These are phyloP conservation scores for Ctenomys sociabilis DNA, from an alignment of 2,113 vertebrate species.

Conservation along the genomic window DNA sequence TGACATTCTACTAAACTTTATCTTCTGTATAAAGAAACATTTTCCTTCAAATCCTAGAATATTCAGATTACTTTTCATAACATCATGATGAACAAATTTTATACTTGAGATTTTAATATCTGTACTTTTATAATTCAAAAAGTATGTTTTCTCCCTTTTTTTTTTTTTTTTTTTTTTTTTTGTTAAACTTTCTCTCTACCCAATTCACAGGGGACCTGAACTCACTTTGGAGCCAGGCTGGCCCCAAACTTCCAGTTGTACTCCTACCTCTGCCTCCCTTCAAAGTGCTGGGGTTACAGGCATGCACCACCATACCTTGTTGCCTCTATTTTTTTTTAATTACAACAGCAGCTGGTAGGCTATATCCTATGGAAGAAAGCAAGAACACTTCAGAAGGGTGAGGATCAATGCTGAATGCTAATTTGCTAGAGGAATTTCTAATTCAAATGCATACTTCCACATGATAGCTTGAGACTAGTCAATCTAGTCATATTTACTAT, in stretches of 20 bases:
- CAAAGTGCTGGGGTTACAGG: neutral
- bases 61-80: conserved; percentile 92
- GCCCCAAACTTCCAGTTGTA: neutral
- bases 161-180: conserved; percentile 78
- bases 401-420: neutral
- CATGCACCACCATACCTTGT: neutral
- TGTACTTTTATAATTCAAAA: conserved; percentile 92
- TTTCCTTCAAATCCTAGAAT: neutral
- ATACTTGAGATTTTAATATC: conserved; percentile 91
- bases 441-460: neutral
- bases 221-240: neutral
- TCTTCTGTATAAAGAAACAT: neutral
- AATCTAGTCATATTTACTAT: neutral
- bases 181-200: neutral
- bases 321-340: conserved; percentile 80
- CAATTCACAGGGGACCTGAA: neutral
- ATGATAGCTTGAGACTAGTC: neutral
- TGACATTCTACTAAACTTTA: neutral
- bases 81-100: conserved; percentile 94
- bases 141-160: conserved; percentile 90
- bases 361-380: conserved; percentile 88
- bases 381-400: conserved; percentile 4
- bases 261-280: neutral
- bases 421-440: neutral
- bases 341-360: conserved; percentile 94